These are phyloP conservation scores for Cryptomyrus ogoouensis DNA, from an alignment of 2,113 vertebrate species.

Conservation along the genomic window DNA sequence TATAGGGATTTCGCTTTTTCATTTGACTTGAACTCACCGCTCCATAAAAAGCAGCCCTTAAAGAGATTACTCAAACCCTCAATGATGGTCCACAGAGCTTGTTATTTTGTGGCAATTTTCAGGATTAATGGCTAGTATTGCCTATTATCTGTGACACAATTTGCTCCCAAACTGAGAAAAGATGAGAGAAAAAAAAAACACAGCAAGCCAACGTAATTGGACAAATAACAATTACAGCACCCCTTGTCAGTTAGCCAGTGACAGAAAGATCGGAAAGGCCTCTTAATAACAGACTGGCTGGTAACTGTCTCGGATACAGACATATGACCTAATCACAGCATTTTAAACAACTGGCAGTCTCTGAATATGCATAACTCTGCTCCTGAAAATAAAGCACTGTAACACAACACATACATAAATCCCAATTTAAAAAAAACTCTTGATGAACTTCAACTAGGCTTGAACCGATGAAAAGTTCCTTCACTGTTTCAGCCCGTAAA, in stretches of 20 bases:
- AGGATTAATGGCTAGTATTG: conserved; percentile 31
- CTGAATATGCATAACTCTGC: background rate
- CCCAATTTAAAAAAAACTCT: background rate
- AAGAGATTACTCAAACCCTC: conserved; percentile 36
- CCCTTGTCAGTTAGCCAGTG: background rate
- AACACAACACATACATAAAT: background rate
- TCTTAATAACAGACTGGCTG: background rate
- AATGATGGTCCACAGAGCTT: conserved; percentile 23
- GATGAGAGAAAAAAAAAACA: background rate
- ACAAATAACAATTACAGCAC: background rate
- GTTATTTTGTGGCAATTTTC: conserved; percentile 20
- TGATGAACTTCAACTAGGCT: background rate
- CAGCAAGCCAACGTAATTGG: background rate
- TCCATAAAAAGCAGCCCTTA: conserved; percentile 27
- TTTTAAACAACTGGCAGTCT: background rate
- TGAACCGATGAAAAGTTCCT: background rate
- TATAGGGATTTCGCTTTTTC: conserved; percentile 52
- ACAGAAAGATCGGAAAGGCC: background rate
- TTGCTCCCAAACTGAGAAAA: conserved; percentile 17
- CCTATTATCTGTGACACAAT: conserved; percentile 27
- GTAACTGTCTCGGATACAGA: background rate
- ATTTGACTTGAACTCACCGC: conserved; percentile 40
- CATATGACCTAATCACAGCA: background rate
- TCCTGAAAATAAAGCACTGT: background rate
- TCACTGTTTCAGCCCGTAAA: background rate